A percentile compares a stretch with the other conserved stretches of the same genome.
Evolutionary conservation across 2,888 invertebrate genomes (phyloP).

Genomic region (Himalopsyche anomala): DNA sequence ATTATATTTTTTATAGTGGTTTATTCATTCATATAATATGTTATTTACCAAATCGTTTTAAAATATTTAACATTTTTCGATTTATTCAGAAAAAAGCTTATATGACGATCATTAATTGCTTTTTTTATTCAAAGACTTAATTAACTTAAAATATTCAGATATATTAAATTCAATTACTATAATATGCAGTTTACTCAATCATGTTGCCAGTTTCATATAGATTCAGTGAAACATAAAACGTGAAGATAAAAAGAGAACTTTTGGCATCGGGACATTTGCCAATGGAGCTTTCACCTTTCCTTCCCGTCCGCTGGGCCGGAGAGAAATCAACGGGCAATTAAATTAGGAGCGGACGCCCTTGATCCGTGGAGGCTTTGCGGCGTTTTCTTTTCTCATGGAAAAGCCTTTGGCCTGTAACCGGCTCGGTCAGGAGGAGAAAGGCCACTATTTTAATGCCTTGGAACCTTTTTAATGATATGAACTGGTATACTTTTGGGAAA

Average conservation of each 20-base stretch:
- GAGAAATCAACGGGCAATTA: conserved; percentile 62
- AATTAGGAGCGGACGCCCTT: conserved; percentile 59
- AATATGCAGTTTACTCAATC: not conserved
- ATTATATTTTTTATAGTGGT: too few relatives aligned
- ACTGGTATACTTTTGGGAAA: not conserved
- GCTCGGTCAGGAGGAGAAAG: not conserved
- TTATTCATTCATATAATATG: too few relatives aligned
- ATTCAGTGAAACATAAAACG: conserved; percentile 19
- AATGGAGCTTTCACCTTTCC: conserved; percentile 34
- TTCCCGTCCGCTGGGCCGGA: conserved; percentile 52
- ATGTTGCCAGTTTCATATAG: not conserved
- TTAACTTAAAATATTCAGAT: not conserved
- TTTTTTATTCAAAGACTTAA: too few relatives aligned
- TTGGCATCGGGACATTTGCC: not conserved
- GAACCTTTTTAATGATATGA: conserved; percentile 30
- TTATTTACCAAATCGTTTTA: too few relatives aligned
- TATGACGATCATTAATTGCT: too few relatives aligned
- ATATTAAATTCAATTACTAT: not conserved
- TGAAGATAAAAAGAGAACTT: not conserved
- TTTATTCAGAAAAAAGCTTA: too few relatives aligned
- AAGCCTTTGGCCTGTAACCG: conserved; percentile 41
- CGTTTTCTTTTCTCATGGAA: conserved; percentile 41
- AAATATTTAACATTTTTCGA: too few relatives aligned
- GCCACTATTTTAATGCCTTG: conserved; percentile 4
- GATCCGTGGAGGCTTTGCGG: conserved; percentile 52